Evolutionary conservation across 2,113 vertebrate genomes (phyloP).

Genomic region (Mesoclemmys tuberculata): DNA sequence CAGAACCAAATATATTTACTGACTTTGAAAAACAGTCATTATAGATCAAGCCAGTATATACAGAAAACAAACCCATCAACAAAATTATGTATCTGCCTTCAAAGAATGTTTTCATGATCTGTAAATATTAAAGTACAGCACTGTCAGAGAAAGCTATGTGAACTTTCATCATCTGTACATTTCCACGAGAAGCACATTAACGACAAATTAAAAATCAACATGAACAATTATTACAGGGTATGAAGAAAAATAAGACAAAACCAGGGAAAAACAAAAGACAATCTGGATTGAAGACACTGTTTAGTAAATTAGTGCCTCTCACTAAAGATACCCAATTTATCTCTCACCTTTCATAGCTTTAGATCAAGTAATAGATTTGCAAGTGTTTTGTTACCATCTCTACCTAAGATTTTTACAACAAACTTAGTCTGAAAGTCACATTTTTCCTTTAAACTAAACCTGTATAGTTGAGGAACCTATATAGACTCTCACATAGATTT

Average conservation of each 20-base stretch:
- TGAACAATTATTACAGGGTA: neutral
- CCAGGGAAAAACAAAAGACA: neutral
- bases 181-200: neutral
- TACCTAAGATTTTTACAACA: neutral
- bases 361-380: neutral
- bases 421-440: neutral
- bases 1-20: slow-evolving; percentile 92
- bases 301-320: neutral
- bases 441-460: neutral
- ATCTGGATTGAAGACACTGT: neutral
- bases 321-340: neutral
- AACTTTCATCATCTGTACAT: neutral
- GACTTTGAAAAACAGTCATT: slow-evolving; percentile 99
- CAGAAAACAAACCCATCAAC: slow-evolving; percentile 96
- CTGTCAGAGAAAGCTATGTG: neutral
- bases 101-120: slow-evolving; percentile 95
- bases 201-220: neutral
- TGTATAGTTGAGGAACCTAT: neutral
- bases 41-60: slow-evolving; percentile 97
- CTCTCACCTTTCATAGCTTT: neutral
- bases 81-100: slow-evolving; percentile 95
- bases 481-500: neutral
- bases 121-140: neutral
- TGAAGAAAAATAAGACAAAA: neutral
- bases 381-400: neutral